These are phyloP conservation scores for Archips crataeganus DNA, from an alignment of 2,888 invertebrate genomes.

Conservation along the genomic window DNA sequence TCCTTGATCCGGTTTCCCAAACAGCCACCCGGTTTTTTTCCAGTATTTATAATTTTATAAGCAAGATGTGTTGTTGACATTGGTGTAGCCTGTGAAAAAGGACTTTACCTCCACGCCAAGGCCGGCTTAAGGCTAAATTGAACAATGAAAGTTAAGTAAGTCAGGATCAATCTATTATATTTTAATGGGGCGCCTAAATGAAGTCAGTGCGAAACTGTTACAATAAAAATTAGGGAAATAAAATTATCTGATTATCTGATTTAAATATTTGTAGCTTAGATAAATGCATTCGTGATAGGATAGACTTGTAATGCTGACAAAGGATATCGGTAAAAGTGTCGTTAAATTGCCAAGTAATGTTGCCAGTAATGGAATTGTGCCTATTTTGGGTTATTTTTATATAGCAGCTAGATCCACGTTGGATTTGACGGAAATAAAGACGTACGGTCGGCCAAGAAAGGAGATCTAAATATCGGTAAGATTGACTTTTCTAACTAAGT, in stretches of 20 bases:
- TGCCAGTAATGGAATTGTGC: too few relatives aligned
- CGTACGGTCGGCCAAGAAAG: too few relatives aligned
- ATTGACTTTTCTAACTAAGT: too few relatives aligned
- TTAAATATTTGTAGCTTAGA: not conserved
- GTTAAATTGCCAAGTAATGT: too few relatives aligned
- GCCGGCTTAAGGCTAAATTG: constrained; percentile 17
- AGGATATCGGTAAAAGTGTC: too few relatives aligned
- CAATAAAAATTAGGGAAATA: not conserved
- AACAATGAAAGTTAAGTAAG: constrained; percentile 19
- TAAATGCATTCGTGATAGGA: too few relatives aligned
- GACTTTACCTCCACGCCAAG: constrained; percentile 23
- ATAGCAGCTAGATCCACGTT: too few relatives aligned
- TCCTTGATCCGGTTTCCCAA: constrained; percentile 35
- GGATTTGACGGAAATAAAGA: too few relatives aligned
- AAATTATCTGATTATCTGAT: too few relatives aligned
- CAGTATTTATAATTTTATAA: constrained; percentile 23
- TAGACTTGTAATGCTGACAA: too few relatives aligned
- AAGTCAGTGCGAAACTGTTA: not conserved
- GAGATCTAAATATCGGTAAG: too few relatives aligned
- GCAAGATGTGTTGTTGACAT: constrained; percentile 37
- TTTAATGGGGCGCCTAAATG: not conserved
- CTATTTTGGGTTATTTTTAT: too few relatives aligned
- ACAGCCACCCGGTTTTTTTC: constrained; percentile 21
- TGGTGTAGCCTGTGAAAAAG: constrained; percentile 34
- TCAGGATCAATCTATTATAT: not conserved